Conservation (phyloP, 37 sponge, comb jelly and placozoan species). For the Hexactinellida sp. region DNA sequence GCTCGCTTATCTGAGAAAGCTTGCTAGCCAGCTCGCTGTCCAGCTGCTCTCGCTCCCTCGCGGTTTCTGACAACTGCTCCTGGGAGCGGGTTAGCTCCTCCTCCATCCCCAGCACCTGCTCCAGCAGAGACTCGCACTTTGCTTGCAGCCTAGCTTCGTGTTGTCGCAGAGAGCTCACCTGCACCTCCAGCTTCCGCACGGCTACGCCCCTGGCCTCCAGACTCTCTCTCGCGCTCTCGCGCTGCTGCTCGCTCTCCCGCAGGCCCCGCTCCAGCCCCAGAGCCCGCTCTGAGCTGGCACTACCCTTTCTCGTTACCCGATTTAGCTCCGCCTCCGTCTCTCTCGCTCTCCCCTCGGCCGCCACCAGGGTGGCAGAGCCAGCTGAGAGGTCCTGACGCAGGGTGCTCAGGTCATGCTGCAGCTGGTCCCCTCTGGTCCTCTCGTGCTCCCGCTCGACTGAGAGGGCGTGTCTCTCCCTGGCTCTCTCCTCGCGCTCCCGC, state of each 20-base stretch:
- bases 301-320: background rate
- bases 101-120: background rate
- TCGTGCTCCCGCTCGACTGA: background rate
- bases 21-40: background rate
- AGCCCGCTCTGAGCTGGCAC: background rate
- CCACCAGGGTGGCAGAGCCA: background rate
- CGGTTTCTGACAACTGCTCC: background rate
- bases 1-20: background rate
- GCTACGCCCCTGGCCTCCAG: background rate
- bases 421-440: background rate
- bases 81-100: background rate
- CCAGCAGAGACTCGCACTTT: background rate
- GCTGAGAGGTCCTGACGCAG: background rate
- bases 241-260: background rate
- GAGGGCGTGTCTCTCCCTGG: constrained; percentile 14
- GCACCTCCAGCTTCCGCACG: background rate
- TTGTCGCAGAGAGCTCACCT: background rate
- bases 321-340: background rate
- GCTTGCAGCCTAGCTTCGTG: background rate
- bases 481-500: constrained; percentile 7
- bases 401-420: background rate
- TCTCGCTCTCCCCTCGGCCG: background rate
- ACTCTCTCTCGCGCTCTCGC: background rate
- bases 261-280: background rate
- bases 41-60: background rate